phyloP scores from a whole-genome alignment of 2,888 invertebrate species.

The Lapara coniferarum region DNA sequence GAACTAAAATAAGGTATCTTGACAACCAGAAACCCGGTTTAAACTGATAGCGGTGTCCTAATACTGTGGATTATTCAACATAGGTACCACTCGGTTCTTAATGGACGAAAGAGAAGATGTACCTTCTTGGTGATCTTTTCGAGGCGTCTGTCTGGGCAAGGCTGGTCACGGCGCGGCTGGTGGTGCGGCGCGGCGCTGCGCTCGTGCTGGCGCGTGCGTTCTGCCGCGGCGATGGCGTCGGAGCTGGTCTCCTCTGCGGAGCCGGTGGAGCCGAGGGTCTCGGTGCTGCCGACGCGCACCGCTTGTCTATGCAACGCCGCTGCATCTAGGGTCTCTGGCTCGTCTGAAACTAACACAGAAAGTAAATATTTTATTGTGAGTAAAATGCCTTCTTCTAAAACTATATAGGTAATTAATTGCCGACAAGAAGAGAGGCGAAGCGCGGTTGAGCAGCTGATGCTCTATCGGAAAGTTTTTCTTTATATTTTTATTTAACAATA shows the following conservation, averaged over 20 bases:
- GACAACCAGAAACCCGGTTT: no score
- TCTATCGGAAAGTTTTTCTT: no score
- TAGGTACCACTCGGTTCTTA: not conserved
- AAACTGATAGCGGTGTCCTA: no score
- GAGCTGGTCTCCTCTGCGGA: conserved; percentile 35
- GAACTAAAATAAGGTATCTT: no score
- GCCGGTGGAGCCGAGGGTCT: conserved; percentile 43
- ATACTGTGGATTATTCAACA: no score
- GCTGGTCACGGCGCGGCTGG: conserved; percentile 59
- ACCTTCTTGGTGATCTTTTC: conserved; percentile 83
- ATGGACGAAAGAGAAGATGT: conserved; percentile 1
- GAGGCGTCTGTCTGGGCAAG: conserved; percentile 67
- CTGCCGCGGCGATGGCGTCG: conserved; percentile 48
- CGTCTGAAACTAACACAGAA: conserved; percentile 57
- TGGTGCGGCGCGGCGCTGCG: conserved; percentile 63
- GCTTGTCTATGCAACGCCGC: conserved; percentile 54
- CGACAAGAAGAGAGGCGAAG: no score
- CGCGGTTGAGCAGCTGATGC: no score
- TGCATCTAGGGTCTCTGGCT: conserved; percentile 65
- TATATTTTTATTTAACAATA: no score
- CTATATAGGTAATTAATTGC: no score
- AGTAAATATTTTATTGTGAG: no score
- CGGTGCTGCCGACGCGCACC: conserved; percentile 44
- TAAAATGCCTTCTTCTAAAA: no score
- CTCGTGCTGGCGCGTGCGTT: conserved; percentile 66